phyloP scores from a whole-genome alignment of 2,888 invertebrate species.

The Suillia variegata region DNA sequence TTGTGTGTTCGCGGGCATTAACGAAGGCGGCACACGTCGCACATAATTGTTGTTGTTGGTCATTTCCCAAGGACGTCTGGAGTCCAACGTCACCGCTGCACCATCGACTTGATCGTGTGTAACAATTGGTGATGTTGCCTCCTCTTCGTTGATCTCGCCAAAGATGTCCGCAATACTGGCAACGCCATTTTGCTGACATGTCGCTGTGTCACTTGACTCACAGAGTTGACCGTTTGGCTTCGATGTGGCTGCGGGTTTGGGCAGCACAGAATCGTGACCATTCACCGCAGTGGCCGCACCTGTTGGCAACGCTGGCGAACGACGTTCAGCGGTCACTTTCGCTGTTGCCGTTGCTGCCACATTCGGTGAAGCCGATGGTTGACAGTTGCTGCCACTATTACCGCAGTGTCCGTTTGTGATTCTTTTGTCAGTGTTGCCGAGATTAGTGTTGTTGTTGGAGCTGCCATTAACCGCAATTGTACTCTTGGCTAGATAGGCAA shows the following conservation, averaged over 20 bases:
- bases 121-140: background rate
- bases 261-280: slow-evolving; percentile 7
- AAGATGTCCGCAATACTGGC: slow-evolving; percentile 30
- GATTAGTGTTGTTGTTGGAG: too few relatives aligned
- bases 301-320: slow-evolving; percentile 35
- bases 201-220: background rate
- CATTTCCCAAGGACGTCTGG: slow-evolving; percentile 34
- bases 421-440: slow-evolving; percentile 25
- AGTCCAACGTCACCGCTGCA: slow-evolving; percentile 12
- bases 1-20: slow-evolving; percentile 16
- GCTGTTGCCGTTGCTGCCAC: slow-evolving; percentile 36
- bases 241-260: slow-evolving; percentile 9
- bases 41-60: slow-evolving; percentile 25
- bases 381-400: background rate
- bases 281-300: slow-evolving; percentile 29
- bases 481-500: slow-evolving; percentile 40
- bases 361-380: slow-evolving; percentile 26
- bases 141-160: slow-evolving; percentile 36
- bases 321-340: slow-evolving; percentile 28
- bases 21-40: slow-evolving; percentile 27
- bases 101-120: slow-evolving; percentile 28
- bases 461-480: slow-evolving; percentile 35
- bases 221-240: slow-evolving; percentile 22
- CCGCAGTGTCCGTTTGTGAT: slow-evolving; percentile 26
- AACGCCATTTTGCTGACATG: slow-evolving; percentile 4